Evolutionary conservation across 2,888 invertebrate species (phyloP).

Genomic region (Apamea monoglypha): DNA sequence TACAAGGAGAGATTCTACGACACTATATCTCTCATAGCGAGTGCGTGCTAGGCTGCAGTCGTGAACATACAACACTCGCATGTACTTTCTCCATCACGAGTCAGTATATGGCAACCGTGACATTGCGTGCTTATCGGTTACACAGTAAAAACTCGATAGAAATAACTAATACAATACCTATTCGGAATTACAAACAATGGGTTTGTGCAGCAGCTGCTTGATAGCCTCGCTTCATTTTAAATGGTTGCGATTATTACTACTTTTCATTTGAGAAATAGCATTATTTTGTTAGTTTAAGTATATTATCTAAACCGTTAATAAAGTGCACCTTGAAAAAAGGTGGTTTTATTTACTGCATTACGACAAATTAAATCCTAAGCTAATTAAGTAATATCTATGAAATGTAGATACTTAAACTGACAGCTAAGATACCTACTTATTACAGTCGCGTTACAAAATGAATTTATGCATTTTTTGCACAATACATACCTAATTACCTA

Average conservation of each 20-base stretch:
- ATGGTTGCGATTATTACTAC: constrained; percentile 30
- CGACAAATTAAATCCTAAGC: background rate
- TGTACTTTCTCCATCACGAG: constrained; percentile 75
- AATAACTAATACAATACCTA: constrained; percentile 62
- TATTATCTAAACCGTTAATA: background rate
- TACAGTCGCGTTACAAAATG: background rate
- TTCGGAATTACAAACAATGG: constrained; percentile 63
- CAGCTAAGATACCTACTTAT: background rate
- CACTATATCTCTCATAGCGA: background rate
- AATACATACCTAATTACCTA: too few relatives aligned
- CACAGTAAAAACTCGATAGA: constrained; percentile 55
- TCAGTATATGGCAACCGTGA: constrained; percentile 69
- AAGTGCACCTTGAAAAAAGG: background rate
- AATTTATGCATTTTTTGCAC: too few relatives aligned
- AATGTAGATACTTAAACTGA: background rate
- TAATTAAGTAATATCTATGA: background rate
- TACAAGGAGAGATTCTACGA: constrained; percentile 32
- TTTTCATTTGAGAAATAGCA: constrained; percentile 10
- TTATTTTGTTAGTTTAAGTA: constrained; percentile 15
- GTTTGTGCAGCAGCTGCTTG: constrained; percentile 43
- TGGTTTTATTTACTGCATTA: background rate
- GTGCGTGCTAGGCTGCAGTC: constrained; percentile 23
- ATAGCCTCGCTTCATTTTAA: constrained; percentile 50
- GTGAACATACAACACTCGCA: constrained; percentile 50
- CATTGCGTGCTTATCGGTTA: constrained; percentile 73